These are phyloP conservation scores for Scaptomyza graminum DNA, from an alignment of 1,140 invertebrate genomes.

Conservation along the genomic window DNA sequence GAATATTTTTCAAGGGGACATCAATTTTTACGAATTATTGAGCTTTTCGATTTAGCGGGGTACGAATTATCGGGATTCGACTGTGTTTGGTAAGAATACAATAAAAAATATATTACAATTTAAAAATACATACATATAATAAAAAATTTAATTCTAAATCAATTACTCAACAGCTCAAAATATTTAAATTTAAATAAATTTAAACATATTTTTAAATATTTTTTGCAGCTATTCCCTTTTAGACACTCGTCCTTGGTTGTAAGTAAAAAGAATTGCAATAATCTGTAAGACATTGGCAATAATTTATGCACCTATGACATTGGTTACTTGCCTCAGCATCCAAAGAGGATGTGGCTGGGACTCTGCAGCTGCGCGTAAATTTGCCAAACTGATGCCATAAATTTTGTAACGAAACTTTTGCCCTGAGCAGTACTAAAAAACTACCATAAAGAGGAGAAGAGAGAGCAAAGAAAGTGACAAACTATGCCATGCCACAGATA, in stretches of 20 bases:
- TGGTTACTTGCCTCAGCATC: conserved; percentile 22
- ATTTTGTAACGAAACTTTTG: conserved; percentile 52
- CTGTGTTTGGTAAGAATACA: no score
- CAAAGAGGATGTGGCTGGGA: conserved; percentile 13
- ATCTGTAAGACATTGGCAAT: conserved; percentile 57
- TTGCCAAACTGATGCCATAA: conserved; percentile 69
- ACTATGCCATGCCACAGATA: conserved; percentile 47
- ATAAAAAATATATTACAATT: no score
- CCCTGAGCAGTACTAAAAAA: background rate
- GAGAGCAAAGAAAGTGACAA: conserved; percentile 12
- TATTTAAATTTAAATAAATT: no score
- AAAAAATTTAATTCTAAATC: no score
- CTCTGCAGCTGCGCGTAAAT: conserved; percentile 62
- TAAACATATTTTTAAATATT: no score
- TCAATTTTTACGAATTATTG: no score
- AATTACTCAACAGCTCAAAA: no score
- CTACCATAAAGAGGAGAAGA: conserved; percentile 1
- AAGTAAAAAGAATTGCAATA: conserved; percentile 33
- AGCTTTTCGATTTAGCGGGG: no score
- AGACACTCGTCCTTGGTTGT: background rate
- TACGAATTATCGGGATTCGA: no score
- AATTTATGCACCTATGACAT: conserved; percentile 70
- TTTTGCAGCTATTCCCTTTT: no score
- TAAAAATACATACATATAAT: no score
- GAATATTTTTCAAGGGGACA: no score